Evolutionary conservation across 2,888 invertebrate genomes (phyloP), one percentile per base, ranked within the genome.

Genomic region (Liopterus haemorrhoidalis): DNA sequence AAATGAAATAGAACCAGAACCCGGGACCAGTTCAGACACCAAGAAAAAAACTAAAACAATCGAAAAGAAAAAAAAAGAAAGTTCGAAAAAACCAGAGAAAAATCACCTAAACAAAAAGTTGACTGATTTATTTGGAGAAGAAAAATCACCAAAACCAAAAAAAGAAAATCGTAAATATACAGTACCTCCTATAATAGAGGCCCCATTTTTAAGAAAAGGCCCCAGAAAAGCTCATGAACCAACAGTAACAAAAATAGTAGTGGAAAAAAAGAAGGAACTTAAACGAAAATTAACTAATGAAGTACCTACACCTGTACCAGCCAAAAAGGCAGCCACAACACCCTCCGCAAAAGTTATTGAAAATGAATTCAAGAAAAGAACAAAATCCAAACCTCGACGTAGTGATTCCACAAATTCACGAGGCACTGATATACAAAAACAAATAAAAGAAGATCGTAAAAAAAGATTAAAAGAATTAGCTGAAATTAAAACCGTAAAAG

Each of bases 391-490:
- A 16, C 16, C 16, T 27, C 37, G 31, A 32, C 20, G 33, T 1
- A 36, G 41, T 41, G 9, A 20, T 22, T 16, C 37, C 30, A 35
- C 15, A 24, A 54, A 59, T 12, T 55, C 31, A 15, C 15, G 31
- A 46, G 33, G 56, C 35, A 49, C 51, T 46, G 51, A 55, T 39
- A 39, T 30, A 47, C 9, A 62, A 55, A 43, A 65, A 62, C 48
- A 63, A 19, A 52, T 55, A 15, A 35, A 46, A 58, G 72, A 68
- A 62, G 69, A 66, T 57, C 63, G 76, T 19, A 74, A 71, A 51
- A 68, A 65, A 33, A 75, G 69, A 54, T 63, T 77, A 6, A 74
- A 72, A 56, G 70, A 71, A 60, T 61, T 76, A 49, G 74, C 75
- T 9, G 64, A 59, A 22, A 49, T 44, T 45, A 54, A 48, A 28